Conservation (phyloP, 1,140 invertebrate genomes). For the Stenopsyche tienmushanensis region DNA sequence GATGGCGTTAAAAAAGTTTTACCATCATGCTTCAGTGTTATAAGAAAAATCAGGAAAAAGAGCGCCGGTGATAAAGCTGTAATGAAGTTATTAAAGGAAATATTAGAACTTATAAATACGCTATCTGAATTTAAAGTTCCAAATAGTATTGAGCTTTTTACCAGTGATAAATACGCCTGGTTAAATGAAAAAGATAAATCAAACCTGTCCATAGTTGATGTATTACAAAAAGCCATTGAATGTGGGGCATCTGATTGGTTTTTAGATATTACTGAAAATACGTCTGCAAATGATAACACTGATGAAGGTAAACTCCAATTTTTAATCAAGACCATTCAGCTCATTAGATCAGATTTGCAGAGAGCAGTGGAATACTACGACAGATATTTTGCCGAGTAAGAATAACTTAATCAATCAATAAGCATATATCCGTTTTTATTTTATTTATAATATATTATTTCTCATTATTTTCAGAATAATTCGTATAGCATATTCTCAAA, state of each 20-base stretch:
- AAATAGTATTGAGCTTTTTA: conserved; percentile 66
- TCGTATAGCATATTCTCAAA: conserved; percentile 68
- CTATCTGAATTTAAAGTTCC: conserved; percentile 61
- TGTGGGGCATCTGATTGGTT: conserved; percentile 78
- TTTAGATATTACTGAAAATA: conserved; percentile 69
- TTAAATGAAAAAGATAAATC: conserved; percentile 51
- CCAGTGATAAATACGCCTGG: conserved; percentile 67
- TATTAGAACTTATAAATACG: conserved; percentile 67
- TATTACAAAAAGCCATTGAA: conserved; percentile 66
- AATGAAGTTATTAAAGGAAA: conserved; percentile 65
- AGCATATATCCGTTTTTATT: not conserved
- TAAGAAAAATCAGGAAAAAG: conserved; percentile 74
- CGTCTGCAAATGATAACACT: conserved; percentile 58
- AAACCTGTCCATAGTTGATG: conserved; percentile 60
- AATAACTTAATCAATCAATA: conserved; percentile 37
- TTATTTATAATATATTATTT: conserved; percentile 14
- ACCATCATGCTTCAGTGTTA: conserved; percentile 71
- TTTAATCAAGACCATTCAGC: conserved; percentile 79
- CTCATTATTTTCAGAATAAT: conserved; percentile 62
- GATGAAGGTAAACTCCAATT: conserved; percentile 69
- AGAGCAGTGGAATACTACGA: conserved; percentile 79
- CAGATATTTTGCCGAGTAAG: conserved; percentile 76
- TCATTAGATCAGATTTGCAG: conserved; percentile 79
- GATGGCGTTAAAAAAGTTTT: conserved; percentile 72
- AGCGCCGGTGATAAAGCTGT: conserved; percentile 67